Evolutionary conservation across 53 echinoderm and acorn worm genomes (phyloP), one percentile per base, ranked within the genome.

Genomic region (Antedon mediterranea): DNA sequence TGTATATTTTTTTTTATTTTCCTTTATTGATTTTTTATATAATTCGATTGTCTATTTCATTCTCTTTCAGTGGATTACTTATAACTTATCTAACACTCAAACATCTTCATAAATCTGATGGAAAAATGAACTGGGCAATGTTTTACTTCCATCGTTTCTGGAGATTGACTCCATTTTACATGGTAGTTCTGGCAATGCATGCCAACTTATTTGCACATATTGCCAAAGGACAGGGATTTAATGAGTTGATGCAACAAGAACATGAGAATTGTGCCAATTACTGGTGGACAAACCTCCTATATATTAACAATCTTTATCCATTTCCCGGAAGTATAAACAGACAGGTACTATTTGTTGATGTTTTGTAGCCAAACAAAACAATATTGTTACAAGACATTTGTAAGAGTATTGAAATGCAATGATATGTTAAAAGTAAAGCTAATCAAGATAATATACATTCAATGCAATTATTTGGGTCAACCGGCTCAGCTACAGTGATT

Each of bases 101-200:
- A 43, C 78, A 80, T 9, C 41, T 84, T 20, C 32, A 30, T 13
- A 34, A 84, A 76, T 79, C n/a, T 3, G 74, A 74, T 28, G 85
- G 82, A 34, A 71, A 74, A 37, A 29, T 71, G 28, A 87, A 86
- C 33, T 90, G 90, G 90, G 43, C 81, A 6, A 26, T 87, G 43
- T 90, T 80, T 77, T 90, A 90, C 82, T 84, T 90, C 73, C 90
- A 90, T 77, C 90, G 90, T 4, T 84, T 77, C 77, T 90, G 90
- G 90, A 83, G 90, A 23, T 73, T 90, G 14, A 90, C 90, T 27
- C 90, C 90, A 0, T 72, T 81, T 37, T 86, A 86, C 75, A 83
- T 83, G 81, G 77, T 85, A 18, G 75, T 78, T 0, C 33, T 90
- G 43, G 83, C 75, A n/a, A 81, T 87, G 2, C 78, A 28, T 0